Conservation (phyloP, 2,797 vertebrate species). For the Aeoliscus strigatus region DNA sequence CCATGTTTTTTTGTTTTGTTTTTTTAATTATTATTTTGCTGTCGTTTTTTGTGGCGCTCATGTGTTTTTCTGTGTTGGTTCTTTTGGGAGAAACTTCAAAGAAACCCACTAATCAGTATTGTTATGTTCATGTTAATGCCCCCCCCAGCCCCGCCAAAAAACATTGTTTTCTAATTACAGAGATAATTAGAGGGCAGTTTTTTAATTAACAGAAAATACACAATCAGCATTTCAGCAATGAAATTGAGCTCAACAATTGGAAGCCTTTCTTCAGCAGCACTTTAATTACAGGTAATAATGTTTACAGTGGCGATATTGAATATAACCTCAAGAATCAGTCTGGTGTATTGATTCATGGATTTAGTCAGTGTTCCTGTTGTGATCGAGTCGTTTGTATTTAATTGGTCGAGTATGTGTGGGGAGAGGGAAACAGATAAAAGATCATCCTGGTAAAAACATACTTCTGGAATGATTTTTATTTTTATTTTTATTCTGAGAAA, state of each 20-base stretch:
- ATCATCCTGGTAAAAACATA: too few species aligned
- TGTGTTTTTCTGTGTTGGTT: too few species aligned
- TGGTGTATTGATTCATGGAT: slow-evolving; percentile 33
- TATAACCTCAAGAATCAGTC: slow-evolving; percentile 23
- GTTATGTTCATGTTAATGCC: slow-evolving; percentile 34
- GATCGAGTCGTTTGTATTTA: too few species aligned
- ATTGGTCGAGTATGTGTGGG: too few species aligned
- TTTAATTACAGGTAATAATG: slow-evolving; percentile 40
- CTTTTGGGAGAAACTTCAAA: too few species aligned
- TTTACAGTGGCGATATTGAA: slow-evolving; percentile 36
- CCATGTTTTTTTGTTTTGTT: too few species aligned
- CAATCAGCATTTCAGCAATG: slow-evolving; percentile 46
- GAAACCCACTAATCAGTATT: slow-evolving; percentile 30
- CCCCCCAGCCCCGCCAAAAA: slow-evolving; percentile 29
- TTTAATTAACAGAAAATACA: slow-evolving; percentile 65
- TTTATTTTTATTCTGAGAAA: too few species aligned
- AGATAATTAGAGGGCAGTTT: slow-evolving; percentile 55
- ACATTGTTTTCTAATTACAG: slow-evolving; percentile 60
- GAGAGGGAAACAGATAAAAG: too few species aligned
- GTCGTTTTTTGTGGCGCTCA: too few species aligned
- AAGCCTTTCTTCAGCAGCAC: slow-evolving; percentile 26
- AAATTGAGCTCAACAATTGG: slow-evolving; percentile 34
- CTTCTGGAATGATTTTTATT: too few species aligned
- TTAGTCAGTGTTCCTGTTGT: slow-evolving; percentile 7
- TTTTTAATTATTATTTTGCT: too few species aligned